Conservation (phyloP, 2,797 vertebrate genomes). For the Manis javanica region DNA sequence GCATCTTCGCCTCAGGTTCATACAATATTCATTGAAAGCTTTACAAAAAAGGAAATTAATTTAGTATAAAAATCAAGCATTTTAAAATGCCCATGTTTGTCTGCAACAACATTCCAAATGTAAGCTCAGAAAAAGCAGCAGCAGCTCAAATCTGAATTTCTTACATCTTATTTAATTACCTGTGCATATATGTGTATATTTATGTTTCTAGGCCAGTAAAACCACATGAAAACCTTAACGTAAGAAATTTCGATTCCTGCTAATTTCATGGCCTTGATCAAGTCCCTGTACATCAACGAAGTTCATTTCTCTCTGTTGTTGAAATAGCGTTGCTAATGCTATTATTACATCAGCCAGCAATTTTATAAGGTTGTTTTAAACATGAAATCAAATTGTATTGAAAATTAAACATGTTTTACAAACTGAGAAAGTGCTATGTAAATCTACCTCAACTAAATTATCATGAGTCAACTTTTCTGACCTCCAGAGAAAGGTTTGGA, state of each 20-base stretch:
- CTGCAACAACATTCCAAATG: slow-evolving; percentile 61
- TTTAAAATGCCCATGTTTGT: slow-evolving; percentile 66
- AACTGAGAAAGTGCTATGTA: neutral
- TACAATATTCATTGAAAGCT: slow-evolving; percentile 81
- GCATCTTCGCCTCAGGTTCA: slow-evolving; percentile 83
- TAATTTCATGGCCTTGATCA: neutral
- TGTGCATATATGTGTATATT: neutral
- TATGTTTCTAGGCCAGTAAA: neutral
- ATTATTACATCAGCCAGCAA: neutral
- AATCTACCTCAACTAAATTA: slow-evolving; percentile 6
- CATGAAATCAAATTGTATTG: neutral
- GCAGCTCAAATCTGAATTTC: neutral
- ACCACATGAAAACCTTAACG: neutral
- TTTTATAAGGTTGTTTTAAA: slow-evolving; percentile 7
- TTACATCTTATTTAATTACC: slow-evolving; percentile 45
- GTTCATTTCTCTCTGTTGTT: neutral
- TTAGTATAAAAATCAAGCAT: slow-evolving; percentile 81
- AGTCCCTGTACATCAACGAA: neutral
- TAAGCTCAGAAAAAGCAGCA: neutral
- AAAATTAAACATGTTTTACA: neutral
- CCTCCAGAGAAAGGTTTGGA: neutral
- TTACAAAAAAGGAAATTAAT: slow-evolving; percentile 82
- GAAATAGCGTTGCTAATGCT: neutral
- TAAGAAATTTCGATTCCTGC: neutral
- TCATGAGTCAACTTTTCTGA: slow-evolving; percentile 26